These are phyloP conservation scores for Nomada flava DNA, from an alignment of 2,888 invertebrate species.

Conservation along the genomic window DNA sequence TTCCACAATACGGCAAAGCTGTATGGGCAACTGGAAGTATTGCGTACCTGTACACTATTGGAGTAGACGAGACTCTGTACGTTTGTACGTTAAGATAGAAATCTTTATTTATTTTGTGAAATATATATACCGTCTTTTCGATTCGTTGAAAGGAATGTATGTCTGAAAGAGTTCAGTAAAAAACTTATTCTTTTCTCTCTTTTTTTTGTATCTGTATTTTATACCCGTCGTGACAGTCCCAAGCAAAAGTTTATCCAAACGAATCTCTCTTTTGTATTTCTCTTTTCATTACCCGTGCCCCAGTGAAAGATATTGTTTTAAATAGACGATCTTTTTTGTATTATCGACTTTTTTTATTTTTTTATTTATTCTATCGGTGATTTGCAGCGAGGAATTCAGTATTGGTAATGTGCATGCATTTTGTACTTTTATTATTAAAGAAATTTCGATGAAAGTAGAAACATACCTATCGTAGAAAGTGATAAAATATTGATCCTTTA, in stretches of 20 bases:
- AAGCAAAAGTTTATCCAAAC: neutral
- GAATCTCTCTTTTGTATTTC: neutral
- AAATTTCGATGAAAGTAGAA: no score
- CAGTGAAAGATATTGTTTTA: conserved; percentile 13
- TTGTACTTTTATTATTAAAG: neutral
- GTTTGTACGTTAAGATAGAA: conserved; percentile 56
- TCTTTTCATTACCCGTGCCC: neutral
- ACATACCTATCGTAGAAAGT: no score
- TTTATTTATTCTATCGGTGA: neutral
- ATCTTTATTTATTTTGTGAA: conserved; percentile 67
- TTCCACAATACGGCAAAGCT: conserved; percentile 47
- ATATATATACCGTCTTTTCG: conserved; percentile 31
- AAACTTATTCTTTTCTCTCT: neutral
- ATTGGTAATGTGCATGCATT: neutral
- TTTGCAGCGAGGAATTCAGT: no score
- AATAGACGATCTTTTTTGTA: neutral
- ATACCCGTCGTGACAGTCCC: neutral
- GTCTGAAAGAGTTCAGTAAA: neutral
- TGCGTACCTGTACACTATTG: conserved; percentile 59
- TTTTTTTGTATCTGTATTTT: neutral
- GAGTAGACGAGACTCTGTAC: conserved; percentile 33
- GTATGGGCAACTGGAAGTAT: conserved; percentile 64
- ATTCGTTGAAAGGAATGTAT: conserved; percentile 32
- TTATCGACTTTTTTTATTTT: neutral
- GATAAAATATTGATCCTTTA: no score